phyloP scores from a whole-genome alignment of 2,888 invertebrate species.

The Ophonus ardosiacus region DNA sequence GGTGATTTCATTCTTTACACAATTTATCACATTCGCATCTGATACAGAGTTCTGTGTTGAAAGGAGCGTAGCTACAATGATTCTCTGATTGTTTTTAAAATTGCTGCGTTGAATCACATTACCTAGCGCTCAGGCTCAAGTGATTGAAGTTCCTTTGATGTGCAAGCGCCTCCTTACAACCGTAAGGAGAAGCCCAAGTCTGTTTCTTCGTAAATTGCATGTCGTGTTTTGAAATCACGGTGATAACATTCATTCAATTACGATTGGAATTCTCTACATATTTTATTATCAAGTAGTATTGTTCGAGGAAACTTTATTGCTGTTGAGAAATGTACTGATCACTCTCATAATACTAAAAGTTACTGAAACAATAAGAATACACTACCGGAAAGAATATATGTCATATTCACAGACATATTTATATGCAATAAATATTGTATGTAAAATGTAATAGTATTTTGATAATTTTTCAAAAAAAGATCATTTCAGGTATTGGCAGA shows the following conservation, averaged over 20 bases:
- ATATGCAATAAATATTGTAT: too few relatives aligned
- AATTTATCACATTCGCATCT: conserved; percentile 27
- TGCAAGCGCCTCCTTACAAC: not conserved
- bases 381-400: too few relatives aligned
- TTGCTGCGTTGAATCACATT: conserved; percentile 43
- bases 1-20: conserved; percentile 13
- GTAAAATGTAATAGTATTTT: too few relatives aligned
- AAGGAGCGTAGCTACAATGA: conserved; percentile 17
- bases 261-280: conserved; percentile 22
- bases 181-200: not conserved
- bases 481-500: too few relatives aligned
- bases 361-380: not conserved
- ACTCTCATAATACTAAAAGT: not conserved
- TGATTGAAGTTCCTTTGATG: conserved; percentile 33
- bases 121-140: conserved; percentile 6
- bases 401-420: too few relatives aligned
- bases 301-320: not conserved
- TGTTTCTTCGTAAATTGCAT: conserved; percentile 26
- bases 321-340: not conserved
- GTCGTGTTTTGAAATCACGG: conserved; percentile 45
- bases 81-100: conserved; percentile 52
- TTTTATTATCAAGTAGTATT: conserved; percentile 13
- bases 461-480: too few relatives aligned
- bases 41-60: not conserved
- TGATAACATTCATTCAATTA: conserved; percentile 26